Percentiles rank a stretch among this genome's conserved stretches.
Evolutionary conservation across 2,113 vertebrate species (phyloP).

Genomic region (Crocuta crocuta): DNA sequence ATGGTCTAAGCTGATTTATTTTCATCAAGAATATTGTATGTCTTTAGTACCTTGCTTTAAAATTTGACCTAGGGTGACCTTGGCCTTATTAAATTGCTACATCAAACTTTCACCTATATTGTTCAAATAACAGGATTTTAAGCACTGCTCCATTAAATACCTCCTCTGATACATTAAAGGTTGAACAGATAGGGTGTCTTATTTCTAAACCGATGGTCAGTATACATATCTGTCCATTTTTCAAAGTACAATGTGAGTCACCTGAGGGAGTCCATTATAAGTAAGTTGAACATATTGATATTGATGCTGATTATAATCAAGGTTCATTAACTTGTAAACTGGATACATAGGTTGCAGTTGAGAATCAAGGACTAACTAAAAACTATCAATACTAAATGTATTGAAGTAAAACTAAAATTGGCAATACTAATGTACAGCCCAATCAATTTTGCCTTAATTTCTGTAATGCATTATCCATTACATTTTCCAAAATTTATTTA

Average conservation of each 20-base stretch:
- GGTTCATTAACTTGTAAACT: background rate
- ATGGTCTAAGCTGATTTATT: background rate
- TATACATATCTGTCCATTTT: background rate
- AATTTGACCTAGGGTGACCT: background rate
- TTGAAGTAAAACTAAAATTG: background rate
- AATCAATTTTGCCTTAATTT: background rate
- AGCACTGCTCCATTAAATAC: background rate
- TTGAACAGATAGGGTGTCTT: background rate
- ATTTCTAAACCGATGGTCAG: background rate
- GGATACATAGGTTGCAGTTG: background rate
- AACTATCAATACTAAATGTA: background rate
- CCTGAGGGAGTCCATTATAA: background rate
- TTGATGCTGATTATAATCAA: background rate
- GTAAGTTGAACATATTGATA: background rate
- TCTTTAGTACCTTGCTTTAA: background rate
- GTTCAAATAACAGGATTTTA: background rate
- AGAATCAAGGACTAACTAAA: background rate
- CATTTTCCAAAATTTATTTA: background rate
- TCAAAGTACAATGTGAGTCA: background rate
- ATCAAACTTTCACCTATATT: background rate
- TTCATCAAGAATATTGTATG: background rate
- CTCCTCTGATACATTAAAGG: background rate
- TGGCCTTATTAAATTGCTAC: background rate
- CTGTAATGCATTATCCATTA: background rate
- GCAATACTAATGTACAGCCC: background rate